These are phyloP conservation scores for Trichomycterus rosablanca DNA, from an alignment of 2,113 vertebrate genomes.

Conservation along the genomic window DNA sequence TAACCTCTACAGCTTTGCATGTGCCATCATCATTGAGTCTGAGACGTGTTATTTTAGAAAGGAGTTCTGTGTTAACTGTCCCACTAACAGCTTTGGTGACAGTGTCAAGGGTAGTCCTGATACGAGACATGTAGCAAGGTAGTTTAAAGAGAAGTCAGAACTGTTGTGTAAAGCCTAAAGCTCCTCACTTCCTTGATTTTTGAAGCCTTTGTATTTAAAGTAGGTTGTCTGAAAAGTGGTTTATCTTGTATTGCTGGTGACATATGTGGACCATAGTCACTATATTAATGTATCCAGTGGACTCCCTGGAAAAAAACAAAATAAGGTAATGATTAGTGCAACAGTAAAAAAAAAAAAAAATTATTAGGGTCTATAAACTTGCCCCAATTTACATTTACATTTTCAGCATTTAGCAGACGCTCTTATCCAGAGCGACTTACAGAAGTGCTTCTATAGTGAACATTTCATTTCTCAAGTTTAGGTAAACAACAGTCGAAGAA, in stretches of 20 bases:
- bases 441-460: too few relatives aligned
- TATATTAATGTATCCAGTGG: neutral
- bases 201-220: neutral
- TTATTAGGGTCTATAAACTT: too few relatives aligned
- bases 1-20: conserved; percentile 48
- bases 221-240: too few relatives aligned
- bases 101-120: conserved; percentile 84
- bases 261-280: neutral
- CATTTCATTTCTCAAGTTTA: too few relatives aligned
- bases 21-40: conserved; percentile 62
- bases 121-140: conserved; percentile 85
- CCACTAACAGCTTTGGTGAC: conserved; percentile 87
- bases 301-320: too few relatives aligned
- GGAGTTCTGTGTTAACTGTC: conserved; percentile 74
- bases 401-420: too few relatives aligned
- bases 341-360: too few relatives aligned
- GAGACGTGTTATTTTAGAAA: conserved; percentile 80
- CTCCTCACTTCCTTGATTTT: neutral
- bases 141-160: conserved; percentile 29
- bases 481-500: too few relatives aligned
- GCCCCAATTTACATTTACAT: too few relatives aligned
- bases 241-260: neutral
- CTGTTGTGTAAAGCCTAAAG: conserved; percentile 2
- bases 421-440: too few relatives aligned
- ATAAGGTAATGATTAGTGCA: too few relatives aligned